A percentile compares a stretch with the other conserved stretches of the same genome.
Conservation (phyloP, 2,888 invertebrate genomes). For the Ichneumoninae sp. region DNA sequence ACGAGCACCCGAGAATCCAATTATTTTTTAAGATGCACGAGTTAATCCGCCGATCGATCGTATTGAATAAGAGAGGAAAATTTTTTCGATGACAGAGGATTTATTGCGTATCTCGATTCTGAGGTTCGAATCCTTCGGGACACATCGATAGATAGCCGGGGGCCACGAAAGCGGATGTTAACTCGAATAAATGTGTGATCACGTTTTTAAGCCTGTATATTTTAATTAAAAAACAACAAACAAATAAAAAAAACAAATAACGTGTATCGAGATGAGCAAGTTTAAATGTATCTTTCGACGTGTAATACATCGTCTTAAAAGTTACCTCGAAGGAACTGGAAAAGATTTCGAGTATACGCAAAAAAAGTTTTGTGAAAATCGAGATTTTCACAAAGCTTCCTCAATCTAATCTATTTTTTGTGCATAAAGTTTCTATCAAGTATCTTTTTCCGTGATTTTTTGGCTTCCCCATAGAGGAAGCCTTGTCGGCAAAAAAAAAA, state of each 20-base stretch:
- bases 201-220: slow-evolving; percentile 82
- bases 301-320: not conserved
- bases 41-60: slow-evolving; percentile 47
- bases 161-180: slow-evolving; percentile 59
- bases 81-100: slow-evolving; percentile 22
- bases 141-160: slow-evolving; percentile 43
- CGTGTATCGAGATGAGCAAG: slow-evolving; percentile 50
- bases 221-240: slow-evolving; percentile 81
- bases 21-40: slow-evolving; percentile 75
- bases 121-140: slow-evolving; percentile 33
- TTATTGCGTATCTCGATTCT: slow-evolving; percentile 52
- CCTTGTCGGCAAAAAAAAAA: too few species aligned
- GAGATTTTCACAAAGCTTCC: too few species aligned
- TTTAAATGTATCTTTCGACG: slow-evolving; percentile 14
- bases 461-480: too few species aligned
- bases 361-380: too few species aligned
- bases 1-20: slow-evolving; percentile 67
- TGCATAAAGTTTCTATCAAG: too few species aligned
- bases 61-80: slow-evolving; percentile 20
- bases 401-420: too few species aligned
- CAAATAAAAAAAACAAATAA: slow-evolving; percentile 46
- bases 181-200: slow-evolving; percentile 80
- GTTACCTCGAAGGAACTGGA: not conserved
- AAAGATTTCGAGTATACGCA: too few species aligned
- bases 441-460: too few species aligned